These are phyloP conservation scores for Egretta garzetta DNA, from an alignment of 2,113 vertebrate species.

Conservation along the genomic window DNA sequence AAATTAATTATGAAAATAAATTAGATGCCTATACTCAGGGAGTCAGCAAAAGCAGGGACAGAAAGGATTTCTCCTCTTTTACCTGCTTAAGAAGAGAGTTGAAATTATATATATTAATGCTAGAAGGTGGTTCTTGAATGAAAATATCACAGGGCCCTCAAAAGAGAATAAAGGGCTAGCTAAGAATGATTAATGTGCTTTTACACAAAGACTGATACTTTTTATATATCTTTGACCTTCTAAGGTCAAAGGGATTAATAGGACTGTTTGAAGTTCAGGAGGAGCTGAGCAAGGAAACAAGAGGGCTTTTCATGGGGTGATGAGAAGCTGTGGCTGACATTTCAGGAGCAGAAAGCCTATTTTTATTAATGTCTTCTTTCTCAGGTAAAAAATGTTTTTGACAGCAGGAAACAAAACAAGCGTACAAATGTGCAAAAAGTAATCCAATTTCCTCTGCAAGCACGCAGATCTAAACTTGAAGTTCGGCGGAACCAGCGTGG, in stretches of 20 bases:
- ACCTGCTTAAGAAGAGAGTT: not conserved
- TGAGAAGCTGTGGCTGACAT: slow-evolving; percentile 65
- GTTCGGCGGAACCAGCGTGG: not conserved
- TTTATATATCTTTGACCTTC: slow-evolving; percentile 69
- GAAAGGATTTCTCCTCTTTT: not conserved
- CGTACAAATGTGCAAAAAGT: not conserved
- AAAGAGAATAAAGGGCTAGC: slow-evolving; percentile 37
- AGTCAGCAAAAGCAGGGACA: not conserved
- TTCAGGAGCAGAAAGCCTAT: slow-evolving; percentile 52
- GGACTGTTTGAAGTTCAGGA: slow-evolving; percentile 69
- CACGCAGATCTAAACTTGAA: not conserved
- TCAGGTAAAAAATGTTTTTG: slow-evolving; percentile 33
- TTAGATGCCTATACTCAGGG: not conserved
- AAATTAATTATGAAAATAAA: not conserved
- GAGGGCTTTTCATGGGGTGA: slow-evolving; percentile 67
- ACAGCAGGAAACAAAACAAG: slow-evolving; percentile 30
- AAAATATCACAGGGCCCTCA: slow-evolving; percentile 26
- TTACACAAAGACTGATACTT: slow-evolving; percentile 71
- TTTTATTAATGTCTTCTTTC: slow-evolving; percentile 69
- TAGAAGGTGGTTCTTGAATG: not conserved
- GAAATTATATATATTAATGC: slow-evolving; percentile 3
- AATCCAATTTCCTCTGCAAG: not conserved
- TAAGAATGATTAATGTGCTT: slow-evolving; percentile 66
- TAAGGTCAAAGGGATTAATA: slow-evolving; percentile 69
- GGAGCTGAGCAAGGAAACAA: slow-evolving; percentile 65